These are phyloP conservation scores for Callionymus lyra DNA, from an alignment of 2,113 vertebrate species.

Conservation along the genomic window DNA sequence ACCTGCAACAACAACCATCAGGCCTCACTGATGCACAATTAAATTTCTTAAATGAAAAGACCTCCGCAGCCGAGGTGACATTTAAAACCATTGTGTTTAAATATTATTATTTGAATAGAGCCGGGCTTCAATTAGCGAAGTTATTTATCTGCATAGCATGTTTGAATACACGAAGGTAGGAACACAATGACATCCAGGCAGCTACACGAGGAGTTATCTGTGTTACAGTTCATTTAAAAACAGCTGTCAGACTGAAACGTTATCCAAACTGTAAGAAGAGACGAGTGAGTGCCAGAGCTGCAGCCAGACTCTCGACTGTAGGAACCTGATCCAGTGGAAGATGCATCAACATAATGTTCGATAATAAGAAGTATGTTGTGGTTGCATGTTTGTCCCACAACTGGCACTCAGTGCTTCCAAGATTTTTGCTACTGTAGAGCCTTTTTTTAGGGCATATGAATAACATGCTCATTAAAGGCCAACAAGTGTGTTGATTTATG, in stretches of 20 bases:
- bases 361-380: not conserved
- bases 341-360: slow-evolving; percentile 1
- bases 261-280: not conserved
- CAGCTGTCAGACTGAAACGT: not conserved
- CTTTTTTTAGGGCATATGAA: too few relatives aligned
- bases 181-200: too few relatives aligned
- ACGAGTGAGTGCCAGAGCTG: slow-evolving; percentile 2
- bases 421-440: not conserved
- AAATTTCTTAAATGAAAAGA: slow-evolving; percentile 1
- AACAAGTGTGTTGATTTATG: too few relatives aligned
- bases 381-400: too few relatives aligned
- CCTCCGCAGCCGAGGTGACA: not conserved
- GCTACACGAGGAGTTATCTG: slow-evolving; percentile 2
- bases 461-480: too few relatives aligned
- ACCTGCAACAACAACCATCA: not conserved
- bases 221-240: not conserved
- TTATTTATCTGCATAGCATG: not conserved
- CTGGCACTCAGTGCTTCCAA: not conserved
- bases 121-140: slow-evolving; percentile 7
- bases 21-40: too few relatives aligned
- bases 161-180: too few relatives aligned
- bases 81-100: slow-evolving; percentile 9
- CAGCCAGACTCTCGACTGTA: not conserved
- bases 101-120: slow-evolving; percentile 4
- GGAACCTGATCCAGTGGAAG: not conserved